These are phyloP conservation scores for Drosophila guanche DNA, from an alignment of 1,140 invertebrate species.

Conservation along the genomic window DNA sequence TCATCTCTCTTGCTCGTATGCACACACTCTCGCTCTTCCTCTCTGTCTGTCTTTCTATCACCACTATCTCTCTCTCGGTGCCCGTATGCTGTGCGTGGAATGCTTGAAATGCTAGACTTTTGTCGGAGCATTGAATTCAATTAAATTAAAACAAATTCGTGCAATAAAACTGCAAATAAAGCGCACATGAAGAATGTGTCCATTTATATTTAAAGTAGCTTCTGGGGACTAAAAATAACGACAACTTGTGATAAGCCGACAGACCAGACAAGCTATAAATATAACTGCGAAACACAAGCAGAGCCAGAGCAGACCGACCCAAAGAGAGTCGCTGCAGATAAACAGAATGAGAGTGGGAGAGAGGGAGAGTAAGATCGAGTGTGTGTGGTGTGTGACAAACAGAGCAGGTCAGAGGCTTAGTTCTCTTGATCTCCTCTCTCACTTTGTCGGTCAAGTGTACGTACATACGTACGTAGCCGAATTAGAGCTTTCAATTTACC, in stretches of 20 bases:
- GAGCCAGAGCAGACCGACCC: neutral
- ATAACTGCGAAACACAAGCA: too few species aligned
- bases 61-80: neutral
- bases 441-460: constrained; percentile 39
- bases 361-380: constrained; percentile 3
- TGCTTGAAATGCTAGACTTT: constrained; percentile 37
- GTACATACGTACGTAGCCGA: constrained; percentile 4
- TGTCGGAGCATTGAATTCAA: constrained; percentile 58
- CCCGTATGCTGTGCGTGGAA: constrained; percentile 14
- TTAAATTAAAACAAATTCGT: constrained; percentile 75
- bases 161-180: constrained; percentile 53
- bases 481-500: constrained; percentile 21
- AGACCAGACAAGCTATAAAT: constrained; percentile 28
- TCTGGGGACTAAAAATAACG: constrained; percentile 62
- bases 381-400: constrained; percentile 1
- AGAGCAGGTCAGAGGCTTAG: constrained; percentile 43
- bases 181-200: constrained; percentile 38
- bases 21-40: too few species aligned
- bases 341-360: neutral
- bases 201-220: constrained; percentile 61
- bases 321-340: constrained; percentile 20
- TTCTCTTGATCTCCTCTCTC: constrained; percentile 5
- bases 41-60: neutral
- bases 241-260: constrained; percentile 63
- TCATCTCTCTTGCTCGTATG: too few species aligned